Base-by-base conservation (phyloP, 2,888 invertebrate species). In the Norana najaformis region DNA sequence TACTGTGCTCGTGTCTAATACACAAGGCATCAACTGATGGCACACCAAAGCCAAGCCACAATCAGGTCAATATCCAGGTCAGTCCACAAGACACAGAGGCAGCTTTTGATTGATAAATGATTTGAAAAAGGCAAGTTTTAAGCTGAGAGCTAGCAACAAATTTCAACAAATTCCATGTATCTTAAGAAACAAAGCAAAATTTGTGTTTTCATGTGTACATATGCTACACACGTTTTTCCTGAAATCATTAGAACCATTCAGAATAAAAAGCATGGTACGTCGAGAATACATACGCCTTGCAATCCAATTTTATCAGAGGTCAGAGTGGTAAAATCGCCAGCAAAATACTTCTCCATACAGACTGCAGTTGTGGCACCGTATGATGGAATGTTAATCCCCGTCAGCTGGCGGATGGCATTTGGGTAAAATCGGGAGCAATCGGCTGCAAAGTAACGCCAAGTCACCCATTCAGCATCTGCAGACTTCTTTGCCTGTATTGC, bases 351-450 rank as follows among this genome's bases (percentile, higher is more conserved):
- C 88, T 88, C 39, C 38, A 88, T 18, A 30, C 88, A 88, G 34
- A 88, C 88, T 35, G 88, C 23, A 30, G 88, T 88, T 20, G 88
- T 88, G 8, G 88, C 38, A 34, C 34, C 18, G 39, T 88, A 88
- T 3, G 39, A 36, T 20, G 88, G 88, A 35, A 18, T 23, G 38
- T 47, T 88, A 4, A 18, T 30, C 18, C 38, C 47, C 11, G 47
- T n/a, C 38, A 20, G 1, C 37, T 88, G 88, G n/a, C 30, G 36
- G 41, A 88, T 35, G 36, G 37, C 88, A n/a, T 30, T 37, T 38
- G 88, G 88, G 37, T 88, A 88, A 37, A 88, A 88, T 30, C 88
- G 39, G 39, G 39, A 1, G 34, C 90, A 90, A n/a, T 90, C 88
- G 35, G 39, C 38, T 16, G 89, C 88, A 47, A 36, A 89, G 69